Evolutionary conservation across 2,888 invertebrate genomes (phyloP), one percentile per base, ranked within the genome.

Genomic region (Tetrapedia diversipes): DNA sequence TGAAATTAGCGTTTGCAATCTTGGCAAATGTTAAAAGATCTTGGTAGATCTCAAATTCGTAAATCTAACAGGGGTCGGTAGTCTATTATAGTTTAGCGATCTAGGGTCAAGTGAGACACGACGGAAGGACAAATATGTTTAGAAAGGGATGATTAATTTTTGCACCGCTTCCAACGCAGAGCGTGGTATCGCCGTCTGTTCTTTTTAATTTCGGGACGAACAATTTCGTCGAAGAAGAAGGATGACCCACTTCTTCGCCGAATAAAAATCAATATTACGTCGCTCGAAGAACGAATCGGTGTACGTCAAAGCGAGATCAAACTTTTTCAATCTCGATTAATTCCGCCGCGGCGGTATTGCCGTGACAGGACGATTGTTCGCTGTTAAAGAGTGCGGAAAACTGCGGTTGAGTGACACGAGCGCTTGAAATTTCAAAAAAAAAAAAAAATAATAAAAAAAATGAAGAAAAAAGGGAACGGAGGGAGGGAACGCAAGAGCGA

Each of bases 321-420:
- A 84, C 83, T 85, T 85, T 84, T 85, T 82, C 85, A 85, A 84
- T 85, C 84, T 77, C 83, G 84, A 85, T 84, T 85, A 84, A 85
- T 84, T 84, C 83, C 74, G 71, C 64, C 61, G 80, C 76, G 61
- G 70, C 66, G 81, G 74, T 80, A 82, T 84, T 85, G 84, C 81
- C 74, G 79, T 85, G 85, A 85, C 85, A 85, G 85, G 81, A 68
- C 83, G 80, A 83, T 84, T 80, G 85, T 84, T 80, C 81, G 81
- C 61, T 77, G 80, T 73, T 84, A 85, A 85, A 85, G 85, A 85
- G 85, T 82, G 84, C 80, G 83, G 82, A 85, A 85, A 85, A 85
- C 83, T 85, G 85, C 83, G 84, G 77, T 80, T 85, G 85, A 85
- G 81, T 85, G 85, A 85, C 83, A 76, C 81, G 83, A 69, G 61